phyloP scores from a whole-genome alignment of 2,888 invertebrate species.

The Petrolisthes manimaculis region DNA sequence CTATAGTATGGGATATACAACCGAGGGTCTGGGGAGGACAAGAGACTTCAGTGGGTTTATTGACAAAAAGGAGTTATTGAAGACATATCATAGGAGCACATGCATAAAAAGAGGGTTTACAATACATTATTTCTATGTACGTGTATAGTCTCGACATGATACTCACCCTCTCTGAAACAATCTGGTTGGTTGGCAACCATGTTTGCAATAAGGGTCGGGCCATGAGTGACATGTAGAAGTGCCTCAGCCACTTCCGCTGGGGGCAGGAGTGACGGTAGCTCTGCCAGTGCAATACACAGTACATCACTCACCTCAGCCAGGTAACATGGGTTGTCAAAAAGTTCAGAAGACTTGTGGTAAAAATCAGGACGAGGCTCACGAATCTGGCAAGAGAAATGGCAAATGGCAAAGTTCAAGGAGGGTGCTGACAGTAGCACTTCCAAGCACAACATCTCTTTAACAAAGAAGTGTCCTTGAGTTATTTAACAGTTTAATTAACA shows the following conservation, averaged over 20 bases:
- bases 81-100: background rate
- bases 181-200: conserved; percentile 95
- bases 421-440: too few species aligned
- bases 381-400: conserved; percentile 68
- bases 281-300: conserved; percentile 92
- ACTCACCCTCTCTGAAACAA: conserved; percentile 85
- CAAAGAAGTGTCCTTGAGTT: too few species aligned
- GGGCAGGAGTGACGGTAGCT: conserved; percentile 84
- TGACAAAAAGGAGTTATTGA: background rate
- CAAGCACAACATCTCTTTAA: too few species aligned
- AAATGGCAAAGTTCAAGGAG: background rate
- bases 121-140: too few species aligned
- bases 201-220: conserved; percentile 89
- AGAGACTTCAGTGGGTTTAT: background rate
- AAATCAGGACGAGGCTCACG: conserved; percentile 72
- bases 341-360: conserved; percentile 77
- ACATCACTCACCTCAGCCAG: conserved; percentile 95
- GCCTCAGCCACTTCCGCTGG: conserved; percentile 79
- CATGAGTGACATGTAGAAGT: conserved; percentile 88
- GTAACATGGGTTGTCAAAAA: conserved; percentile 95
- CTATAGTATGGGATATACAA: background rate
- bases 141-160: background rate
- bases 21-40: background rate
- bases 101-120: background rate
- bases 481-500: too few species aligned